Evolutionary conservation across 2,888 invertebrate genomes (phyloP), one percentile per base, ranked within the genome.

Genomic region (Neelides folsomi): DNA sequence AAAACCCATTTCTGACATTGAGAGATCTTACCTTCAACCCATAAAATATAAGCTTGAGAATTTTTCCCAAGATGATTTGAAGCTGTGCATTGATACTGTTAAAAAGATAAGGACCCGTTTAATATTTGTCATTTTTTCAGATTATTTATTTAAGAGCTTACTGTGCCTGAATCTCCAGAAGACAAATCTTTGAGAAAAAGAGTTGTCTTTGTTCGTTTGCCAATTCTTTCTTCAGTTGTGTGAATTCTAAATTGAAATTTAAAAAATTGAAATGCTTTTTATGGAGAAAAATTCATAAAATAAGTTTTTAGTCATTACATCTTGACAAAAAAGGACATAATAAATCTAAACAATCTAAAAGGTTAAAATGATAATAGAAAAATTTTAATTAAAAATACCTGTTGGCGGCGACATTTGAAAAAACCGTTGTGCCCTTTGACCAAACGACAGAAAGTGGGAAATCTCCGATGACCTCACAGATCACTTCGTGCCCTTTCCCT

Each of bases 11-110:
- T 16, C 13, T 42, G 12, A 18, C 12, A 10, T 9, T 44, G 18
- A 42, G 12, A 18, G 18, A 19, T 10, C 7, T 34, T 56, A 63
- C 63, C 63, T 57, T 61, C 58, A 48, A 63, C 61, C 49, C 57
- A 52, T 19, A 63, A 54, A 15, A 57, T 54, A 52, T 61, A 63
- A 34, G 55, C 49, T 50, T 57, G 49, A 12, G 58, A 49, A 37
- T 59, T 54, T 49, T 53, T 63, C 48, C 63, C 63, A 35, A 61
- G 52, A n/a, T 57, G 53, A 54, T 63, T 63, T 12, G 53, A 58
- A 27, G 59, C 63, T 15, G 39, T 36, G 47, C 63, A 63, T 49
- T 53, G 52, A 47, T 59, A 61, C 51, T 27, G 27, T 27, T n/a
- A 27, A 27, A 7, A 27, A 27, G 27, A 27, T n/a, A 27, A 27